Conservation (phyloP, 2,888 invertebrate genomes). For the Isoperla grammatica region DNA sequence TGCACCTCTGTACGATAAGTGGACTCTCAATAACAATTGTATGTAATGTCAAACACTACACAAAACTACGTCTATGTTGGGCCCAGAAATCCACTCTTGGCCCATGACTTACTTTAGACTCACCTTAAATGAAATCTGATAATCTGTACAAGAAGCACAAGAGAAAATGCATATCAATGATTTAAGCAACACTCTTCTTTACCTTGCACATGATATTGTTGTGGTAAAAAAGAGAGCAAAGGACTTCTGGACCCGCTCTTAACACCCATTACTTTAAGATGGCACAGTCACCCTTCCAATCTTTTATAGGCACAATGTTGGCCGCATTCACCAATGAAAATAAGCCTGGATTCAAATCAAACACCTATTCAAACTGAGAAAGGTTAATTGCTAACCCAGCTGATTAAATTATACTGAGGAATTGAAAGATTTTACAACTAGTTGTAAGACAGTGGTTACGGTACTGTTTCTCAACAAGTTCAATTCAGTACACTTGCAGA, state of each 20-base stretch:
- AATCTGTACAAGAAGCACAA: constrained; percentile 18
- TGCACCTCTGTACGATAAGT: not conserved
- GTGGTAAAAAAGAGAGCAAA: constrained; percentile 16
- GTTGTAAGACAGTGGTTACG: too few species aligned
- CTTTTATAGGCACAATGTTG: not conserved
- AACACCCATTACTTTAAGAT: constrained; percentile 21
- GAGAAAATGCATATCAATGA: constrained; percentile 13
- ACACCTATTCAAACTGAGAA: too few species aligned
- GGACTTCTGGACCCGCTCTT: constrained; percentile 31
- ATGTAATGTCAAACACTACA: not conserved
- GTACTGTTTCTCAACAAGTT: too few species aligned
- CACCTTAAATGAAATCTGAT: not conserved
- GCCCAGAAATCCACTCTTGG: constrained; percentile 31
- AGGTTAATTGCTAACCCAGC: too few species aligned
- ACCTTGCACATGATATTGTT: constrained; percentile 6
- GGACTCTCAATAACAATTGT: not conserved
- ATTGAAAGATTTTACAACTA: too few species aligned
- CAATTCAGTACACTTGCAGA: too few species aligned
- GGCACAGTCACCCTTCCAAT: constrained; percentile 4
- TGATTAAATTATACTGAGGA: too few species aligned
- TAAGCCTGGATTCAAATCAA: too few species aligned
- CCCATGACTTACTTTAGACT: constrained; percentile 14
- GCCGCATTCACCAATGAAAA: too few species aligned
- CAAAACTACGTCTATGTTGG: constrained; percentile 15
- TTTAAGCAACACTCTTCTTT: constrained; percentile 15